Evolutionary conservation across 2,888 invertebrate species (phyloP), one percentile per base, ranked within the genome.

Genomic region (Zaprionus lineosus): DNA sequence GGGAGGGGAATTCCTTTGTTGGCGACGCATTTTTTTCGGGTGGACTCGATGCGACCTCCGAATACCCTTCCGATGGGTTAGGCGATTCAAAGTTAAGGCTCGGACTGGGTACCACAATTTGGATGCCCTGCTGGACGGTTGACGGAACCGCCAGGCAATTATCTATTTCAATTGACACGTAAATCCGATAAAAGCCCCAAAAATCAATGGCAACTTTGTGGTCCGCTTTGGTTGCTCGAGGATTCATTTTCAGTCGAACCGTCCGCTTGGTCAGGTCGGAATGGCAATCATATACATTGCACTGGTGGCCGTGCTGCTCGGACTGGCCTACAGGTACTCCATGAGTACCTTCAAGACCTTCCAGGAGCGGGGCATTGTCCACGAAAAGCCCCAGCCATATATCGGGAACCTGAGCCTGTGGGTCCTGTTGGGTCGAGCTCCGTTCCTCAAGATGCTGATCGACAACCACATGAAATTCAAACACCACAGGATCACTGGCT

Each of bases 401-500:
- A 19, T 79, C 3, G 79, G 79, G 2, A 79, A 71, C 28, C 1
- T 82, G 0, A 60, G 61, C 0, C 2, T 68, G 1, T 21, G 26
- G 0, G 59, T 56, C 1, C 4, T 81, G 15, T 3, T 71, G 0
- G 74, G 69, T 1, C 26, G 44, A 0, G 4, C 24, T 1, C 39
- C 83, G 0, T 57, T 83, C 3, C 24, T 83, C 0, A 36, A 59
- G 2, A 1, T 12, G 2, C 48, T 83, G 5, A 36, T 76, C 6
- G 48, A 74, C 2, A 9, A 51, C 15, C 39, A 68, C 40, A 1
- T 12, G 0, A 8, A 56, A 12, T 50, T 44, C 21, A 59, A 62
- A 1, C 26, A 55, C 6, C 41, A 55, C 8, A 92, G 91, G 57
- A 87, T 91, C 9, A 85, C 90, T 11, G 92, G 92, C 0, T 64